Evolutionary conservation across 2,113 vertebrate species (phyloP).

Genomic region (Scomber scombrus): DNA sequence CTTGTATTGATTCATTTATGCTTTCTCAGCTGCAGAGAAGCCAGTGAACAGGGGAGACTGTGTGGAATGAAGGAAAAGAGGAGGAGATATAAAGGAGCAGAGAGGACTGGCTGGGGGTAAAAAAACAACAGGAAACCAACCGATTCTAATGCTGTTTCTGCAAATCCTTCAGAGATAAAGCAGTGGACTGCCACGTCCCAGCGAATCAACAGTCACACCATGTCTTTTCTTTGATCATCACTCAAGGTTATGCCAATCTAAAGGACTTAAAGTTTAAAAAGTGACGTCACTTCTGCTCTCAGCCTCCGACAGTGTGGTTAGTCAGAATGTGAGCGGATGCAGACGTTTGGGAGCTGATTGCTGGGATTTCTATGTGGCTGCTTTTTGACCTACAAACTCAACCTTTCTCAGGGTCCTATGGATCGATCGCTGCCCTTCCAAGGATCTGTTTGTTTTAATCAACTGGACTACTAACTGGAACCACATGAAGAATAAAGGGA

Average conservation of each 20-base stretch:
- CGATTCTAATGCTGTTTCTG: conserved; percentile 75
- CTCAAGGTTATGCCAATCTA: conserved; percentile 36
- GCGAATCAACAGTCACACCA: background rate
- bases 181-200: conserved; percentile 50
- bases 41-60: conserved; percentile 72
- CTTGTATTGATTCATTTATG: conserved; percentile 29
- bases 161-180: conserved; percentile 71
- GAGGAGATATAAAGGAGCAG: conserved; percentile 77
- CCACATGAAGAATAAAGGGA: conserved; percentile 99
- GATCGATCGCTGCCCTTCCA: conserved; percentile 66
- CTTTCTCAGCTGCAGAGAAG: conserved; percentile 59
- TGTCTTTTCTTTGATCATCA: conserved; percentile 39
- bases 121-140: conserved; percentile 81
- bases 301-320: conserved; percentile 67
- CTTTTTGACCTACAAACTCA: conserved; percentile 52
- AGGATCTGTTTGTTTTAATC: conserved; percentile 69
- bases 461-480: conserved; percentile 78
- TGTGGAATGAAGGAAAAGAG: conserved; percentile 82
- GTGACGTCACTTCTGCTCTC: conserved; percentile 83
- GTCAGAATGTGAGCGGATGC: conserved; percentile 84
- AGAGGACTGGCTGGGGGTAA: conserved; percentile 67
- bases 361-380: conserved; percentile 65
- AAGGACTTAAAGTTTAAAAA: conserved; percentile 54
- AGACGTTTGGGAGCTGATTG: conserved; percentile 73
- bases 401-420: conserved; percentile 62